phyloP scores from a whole-genome alignment of 1,140 invertebrate species.

The Drosophila serrata region DNA sequence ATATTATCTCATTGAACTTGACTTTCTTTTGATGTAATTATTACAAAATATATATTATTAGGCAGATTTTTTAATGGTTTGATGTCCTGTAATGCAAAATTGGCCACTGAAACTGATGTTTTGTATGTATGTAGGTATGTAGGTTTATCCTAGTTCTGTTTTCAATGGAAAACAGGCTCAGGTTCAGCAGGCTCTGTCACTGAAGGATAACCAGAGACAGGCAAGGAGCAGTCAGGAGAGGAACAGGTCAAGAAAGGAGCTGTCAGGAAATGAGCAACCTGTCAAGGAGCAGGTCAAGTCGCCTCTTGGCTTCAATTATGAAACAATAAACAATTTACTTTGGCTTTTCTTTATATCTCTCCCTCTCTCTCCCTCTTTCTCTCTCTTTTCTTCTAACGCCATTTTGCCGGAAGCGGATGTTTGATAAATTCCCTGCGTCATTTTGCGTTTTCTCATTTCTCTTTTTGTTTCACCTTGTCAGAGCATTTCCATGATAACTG shows the following conservation, averaged over 20 bases:
- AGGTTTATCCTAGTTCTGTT: background rate
- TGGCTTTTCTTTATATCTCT: background rate
- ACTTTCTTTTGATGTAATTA: background rate
- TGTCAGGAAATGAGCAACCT: background rate
- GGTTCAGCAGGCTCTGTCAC: background rate
- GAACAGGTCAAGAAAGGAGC: background rate
- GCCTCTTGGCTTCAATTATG: conserved; percentile 63
- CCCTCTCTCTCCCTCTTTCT: conserved; percentile 1
- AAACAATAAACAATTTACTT: conserved; percentile 72
- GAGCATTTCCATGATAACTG: conserved; percentile 58
- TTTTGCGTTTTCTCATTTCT: conserved; percentile 53
- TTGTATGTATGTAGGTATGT: too few relatives aligned
- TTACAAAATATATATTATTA: background rate
- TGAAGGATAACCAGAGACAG: too few relatives aligned
- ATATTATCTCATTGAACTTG: background rate
- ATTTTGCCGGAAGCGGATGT: conserved; percentile 68
- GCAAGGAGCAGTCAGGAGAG: background rate
- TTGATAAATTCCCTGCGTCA: conserved; percentile 73
- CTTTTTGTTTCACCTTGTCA: conserved; percentile 17
- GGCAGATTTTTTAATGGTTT: background rate
- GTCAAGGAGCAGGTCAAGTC: background rate
- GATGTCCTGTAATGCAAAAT: background rate
- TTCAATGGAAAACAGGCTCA: background rate
- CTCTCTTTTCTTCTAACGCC: background rate
- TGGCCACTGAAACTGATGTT: background rate